Evolutionary conservation across 2,888 invertebrate genomes (phyloP), one percentile per base, ranked within the genome.

Genomic region (Agrypnus murinus): DNA sequence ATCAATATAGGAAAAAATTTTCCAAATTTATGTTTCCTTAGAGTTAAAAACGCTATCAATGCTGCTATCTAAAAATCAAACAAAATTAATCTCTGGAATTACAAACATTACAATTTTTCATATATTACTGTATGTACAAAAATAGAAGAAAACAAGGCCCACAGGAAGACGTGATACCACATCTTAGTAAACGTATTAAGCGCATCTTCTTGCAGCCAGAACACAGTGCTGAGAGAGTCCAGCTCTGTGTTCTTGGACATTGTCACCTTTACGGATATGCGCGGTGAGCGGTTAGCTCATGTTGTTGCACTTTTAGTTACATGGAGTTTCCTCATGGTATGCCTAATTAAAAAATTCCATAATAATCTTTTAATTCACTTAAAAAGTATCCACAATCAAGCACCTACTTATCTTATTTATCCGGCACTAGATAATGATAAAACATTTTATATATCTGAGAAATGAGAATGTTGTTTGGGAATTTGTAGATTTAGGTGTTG

Each of bases 161-260:
- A 98, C 81, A 98, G 88, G 87, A 98, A 98, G 84, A 98, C 93
- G 83, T 96, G 95, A 86, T 97, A 97, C 97, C 97, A 98, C 94
- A 98, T 98, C 87, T 97, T 96, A 87, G 92, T 87, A 89, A 94
- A 92, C 71, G 91, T 91, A 84, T 91, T 90, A 77, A 92, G 87
- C 67, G 90, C 81, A 76, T 84, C 83, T 74, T 84, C 83, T 73
- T 83, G 82, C 46, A 84, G 77, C 80, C 83, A 81, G 74, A 85
- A 79, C 77, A 84, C 84, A 34, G 80, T 80, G 73, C 81, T 78
- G 73, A 84, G 75, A 66, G 84, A 82, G 74, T 84, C 84, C 79
- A 84, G 72, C 74, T 79, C 81, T 60, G 77, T 77, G 63, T 76
- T 78, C 74, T 77, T 79, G 72, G 80, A 80, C 80, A 81, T 81